Conservation (phyloP, 2,888 invertebrate genomes). For the Tridacna gigas region DNA sequence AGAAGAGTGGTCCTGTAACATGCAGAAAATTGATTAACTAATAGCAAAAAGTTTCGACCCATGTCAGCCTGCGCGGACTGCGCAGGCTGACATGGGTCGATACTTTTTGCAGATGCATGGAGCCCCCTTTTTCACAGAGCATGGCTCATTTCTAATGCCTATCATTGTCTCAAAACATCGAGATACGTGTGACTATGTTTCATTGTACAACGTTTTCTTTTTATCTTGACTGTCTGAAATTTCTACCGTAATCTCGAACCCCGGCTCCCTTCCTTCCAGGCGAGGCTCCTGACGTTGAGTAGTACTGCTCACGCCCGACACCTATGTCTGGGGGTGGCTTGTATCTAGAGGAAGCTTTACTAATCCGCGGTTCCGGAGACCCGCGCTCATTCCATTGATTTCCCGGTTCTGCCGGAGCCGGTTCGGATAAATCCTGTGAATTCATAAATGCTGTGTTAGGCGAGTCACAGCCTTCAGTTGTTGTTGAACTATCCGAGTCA, state of each 20-base stretch:
- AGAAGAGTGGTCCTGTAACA: too few relatives aligned
- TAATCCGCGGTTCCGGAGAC: conserved; percentile 24
- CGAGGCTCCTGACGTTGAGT: conserved; percentile 12
- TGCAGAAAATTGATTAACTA: too few relatives aligned
- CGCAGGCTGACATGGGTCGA: too few relatives aligned
- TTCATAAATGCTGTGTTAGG: conserved; percentile 45
- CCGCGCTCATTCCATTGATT: conserved; percentile 30
- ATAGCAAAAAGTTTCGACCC: too few relatives aligned
- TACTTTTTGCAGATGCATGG: too few relatives aligned
- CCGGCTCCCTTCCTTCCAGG: conserved; percentile 17
- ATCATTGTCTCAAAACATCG: too few relatives aligned
- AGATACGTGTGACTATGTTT: too few relatives aligned
- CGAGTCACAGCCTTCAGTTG: conserved; percentile 65
- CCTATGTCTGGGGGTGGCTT: conserved; percentile 24
- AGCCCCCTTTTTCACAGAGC: too few relatives aligned
- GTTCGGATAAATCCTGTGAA: conserved; percentile 39
- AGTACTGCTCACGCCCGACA: conserved; percentile 10
- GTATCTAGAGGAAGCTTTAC: conserved; percentile 13
- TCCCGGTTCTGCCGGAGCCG: not conserved
- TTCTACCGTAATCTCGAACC: conserved; percentile 13
- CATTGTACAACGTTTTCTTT: not conserved
- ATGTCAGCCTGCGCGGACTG: too few relatives aligned
- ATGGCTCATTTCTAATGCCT: too few relatives aligned
- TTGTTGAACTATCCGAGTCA: conserved; percentile 50
- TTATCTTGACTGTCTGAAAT: conserved; percentile 23